Conservation (phyloP, 1,140 invertebrate species). For the Cydia strobilella region DNA sequence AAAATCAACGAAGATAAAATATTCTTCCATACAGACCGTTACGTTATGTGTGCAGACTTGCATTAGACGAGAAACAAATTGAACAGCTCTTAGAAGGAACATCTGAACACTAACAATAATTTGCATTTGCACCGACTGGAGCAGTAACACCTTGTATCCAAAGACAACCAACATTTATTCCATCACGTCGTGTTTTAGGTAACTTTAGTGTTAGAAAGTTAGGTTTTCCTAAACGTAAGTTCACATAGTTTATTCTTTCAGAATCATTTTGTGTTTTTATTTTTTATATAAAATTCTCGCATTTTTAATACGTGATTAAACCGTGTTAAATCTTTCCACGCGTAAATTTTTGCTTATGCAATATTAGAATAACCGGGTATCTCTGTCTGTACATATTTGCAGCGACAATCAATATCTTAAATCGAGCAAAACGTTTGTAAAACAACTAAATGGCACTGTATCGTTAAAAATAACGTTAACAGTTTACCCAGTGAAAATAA, state of each 20-base stretch:
- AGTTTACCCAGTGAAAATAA: constrained; percentile 23
- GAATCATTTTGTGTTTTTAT: too few relatives aligned
- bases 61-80: constrained; percentile 27
- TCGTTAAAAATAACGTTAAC: constrained; percentile 17
- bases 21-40: constrained; percentile 35
- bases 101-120: constrained; percentile 18
- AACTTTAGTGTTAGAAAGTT: too few relatives aligned
- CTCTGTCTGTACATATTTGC: neutral
- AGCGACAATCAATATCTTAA: neutral
- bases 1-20: constrained; percentile 48
- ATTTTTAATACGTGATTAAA: neutral
- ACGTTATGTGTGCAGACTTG: constrained; percentile 33
- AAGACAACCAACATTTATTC: too few relatives aligned
- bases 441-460: constrained; percentile 12
- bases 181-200: too few relatives aligned
- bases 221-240: too few relatives aligned
- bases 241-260: too few relatives aligned
- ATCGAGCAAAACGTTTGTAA: neutral
- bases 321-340: neutral
- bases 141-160: neutral
- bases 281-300: too few relatives aligned
- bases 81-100: constrained; percentile 35
- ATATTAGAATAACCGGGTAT: neutral
- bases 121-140: neutral
- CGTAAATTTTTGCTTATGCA: neutral